A percentile compares a stretch with the other conserved stretches of the same genome.
Evolutionary conservation across 2,113 vertebrate species (phyloP).

Genomic region (Cephalopterus ornatus): DNA sequence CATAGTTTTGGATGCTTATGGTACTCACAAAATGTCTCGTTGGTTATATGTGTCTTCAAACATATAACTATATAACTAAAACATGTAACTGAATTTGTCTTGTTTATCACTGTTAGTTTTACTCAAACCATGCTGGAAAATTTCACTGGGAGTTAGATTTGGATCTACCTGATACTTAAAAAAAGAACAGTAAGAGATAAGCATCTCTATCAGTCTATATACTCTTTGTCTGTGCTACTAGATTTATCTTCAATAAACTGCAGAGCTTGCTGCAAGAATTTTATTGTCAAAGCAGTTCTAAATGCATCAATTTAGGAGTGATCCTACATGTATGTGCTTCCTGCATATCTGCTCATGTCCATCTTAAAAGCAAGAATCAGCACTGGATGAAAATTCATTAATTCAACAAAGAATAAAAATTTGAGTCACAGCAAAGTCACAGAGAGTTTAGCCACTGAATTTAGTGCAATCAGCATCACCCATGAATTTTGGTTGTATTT

Average conservation of each 20-base stretch:
- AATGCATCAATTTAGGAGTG: background rate
- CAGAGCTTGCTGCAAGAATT: background rate
- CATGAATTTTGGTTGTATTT: background rate
- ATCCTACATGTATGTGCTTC: background rate
- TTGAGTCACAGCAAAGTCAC: background rate
- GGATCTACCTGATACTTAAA: background rate
- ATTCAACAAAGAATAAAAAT: background rate
- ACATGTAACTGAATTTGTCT: background rate
- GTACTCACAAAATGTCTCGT: background rate
- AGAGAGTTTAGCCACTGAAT: background rate
- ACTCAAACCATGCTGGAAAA: background rate
- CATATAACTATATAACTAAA: background rate
- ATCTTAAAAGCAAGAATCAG: background rate
- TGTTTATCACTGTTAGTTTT: background rate
- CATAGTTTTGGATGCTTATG: background rate
- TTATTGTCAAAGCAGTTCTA: background rate
- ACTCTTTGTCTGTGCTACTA: background rate
- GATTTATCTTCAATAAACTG: background rate
- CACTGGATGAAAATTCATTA: background rate
- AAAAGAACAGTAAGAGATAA: background rate
- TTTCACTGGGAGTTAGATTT: background rate
- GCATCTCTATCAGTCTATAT: background rate
- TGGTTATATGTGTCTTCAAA: background rate
- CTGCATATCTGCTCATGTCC: background rate
- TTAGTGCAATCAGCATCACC: background rate